These are phyloP conservation scores for Drosophila leonis DNA, from an alignment of 2,888 invertebrate species.

Conservation along the genomic window DNA sequence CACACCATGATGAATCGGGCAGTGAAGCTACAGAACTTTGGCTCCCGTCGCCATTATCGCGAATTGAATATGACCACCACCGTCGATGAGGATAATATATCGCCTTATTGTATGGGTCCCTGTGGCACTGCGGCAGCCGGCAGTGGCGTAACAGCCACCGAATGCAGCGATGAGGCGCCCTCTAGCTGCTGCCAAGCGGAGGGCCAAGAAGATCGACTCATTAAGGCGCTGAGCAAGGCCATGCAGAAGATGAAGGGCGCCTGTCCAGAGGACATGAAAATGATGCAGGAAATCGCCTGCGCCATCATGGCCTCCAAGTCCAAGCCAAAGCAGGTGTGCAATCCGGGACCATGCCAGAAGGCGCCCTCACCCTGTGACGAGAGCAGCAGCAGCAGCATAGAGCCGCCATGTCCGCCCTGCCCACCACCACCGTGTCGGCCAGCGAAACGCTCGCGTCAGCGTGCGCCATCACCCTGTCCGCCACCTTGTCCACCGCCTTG, in stretches of 20 bases:
- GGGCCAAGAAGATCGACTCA: slow-evolving; percentile 64
- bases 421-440: slow-evolving; percentile 14
- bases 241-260: slow-evolving; percentile 79
- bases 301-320: slow-evolving; percentile 65
- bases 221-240: slow-evolving; percentile 65
- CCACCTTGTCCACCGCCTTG: slow-evolving; percentile 21
- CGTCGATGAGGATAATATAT: slow-evolving; percentile 81
- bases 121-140: slow-evolving; percentile 17
- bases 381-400: slow-evolving; percentile 48
- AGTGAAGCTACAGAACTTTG: slow-evolving; percentile 80
- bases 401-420: slow-evolving; percentile 14
- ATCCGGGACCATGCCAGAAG: slow-evolving; percentile 45
- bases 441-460: slow-evolving; percentile 30
- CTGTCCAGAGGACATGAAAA: slow-evolving; percentile 77
- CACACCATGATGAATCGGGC: slow-evolving; percentile 78
- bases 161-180: slow-evolving; percentile 54
- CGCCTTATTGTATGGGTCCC: slow-evolving; percentile 56
- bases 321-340: slow-evolving; percentile 48
- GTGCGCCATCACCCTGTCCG: slow-evolving; percentile 17
- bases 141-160: slow-evolving; percentile 39
- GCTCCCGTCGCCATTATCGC: slow-evolving; percentile 77
- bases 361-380: slow-evolving; percentile 29
- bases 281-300: slow-evolving; percentile 73
- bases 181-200: slow-evolving; percentile 44
- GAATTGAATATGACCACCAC: slow-evolving; percentile 81